phyloP scores from a whole-genome alignment of 2,797 vertebrate genomes.

The Eurystomus glaucurus region DNA sequence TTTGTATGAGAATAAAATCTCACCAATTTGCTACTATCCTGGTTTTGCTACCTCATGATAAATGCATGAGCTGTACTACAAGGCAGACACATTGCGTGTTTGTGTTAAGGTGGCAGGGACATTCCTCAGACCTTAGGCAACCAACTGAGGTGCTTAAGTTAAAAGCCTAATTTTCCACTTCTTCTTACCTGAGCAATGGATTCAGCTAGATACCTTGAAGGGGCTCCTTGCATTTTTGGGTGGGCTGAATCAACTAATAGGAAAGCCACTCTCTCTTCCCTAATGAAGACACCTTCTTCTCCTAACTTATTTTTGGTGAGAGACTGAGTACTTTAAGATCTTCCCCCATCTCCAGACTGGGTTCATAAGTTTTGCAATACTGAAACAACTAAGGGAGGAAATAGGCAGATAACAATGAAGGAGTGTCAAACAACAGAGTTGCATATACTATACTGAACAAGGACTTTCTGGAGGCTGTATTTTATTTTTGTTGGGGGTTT shows the following conservation, averaged over 20 bases:
- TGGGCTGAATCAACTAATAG: background rate
- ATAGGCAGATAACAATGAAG: background rate
- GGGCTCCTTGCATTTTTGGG: background rate
- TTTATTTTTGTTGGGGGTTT: background rate
- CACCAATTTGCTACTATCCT: background rate
- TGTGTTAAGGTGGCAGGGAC: background rate
- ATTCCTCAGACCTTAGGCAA: background rate
- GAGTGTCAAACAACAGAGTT: background rate
- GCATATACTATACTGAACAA: rapidly evolving
- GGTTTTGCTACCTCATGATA: background rate
- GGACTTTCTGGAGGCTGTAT: background rate
- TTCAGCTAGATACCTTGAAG: background rate
- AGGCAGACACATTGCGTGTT: background rate
- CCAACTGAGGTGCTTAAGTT: background rate
- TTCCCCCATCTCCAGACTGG: background rate
- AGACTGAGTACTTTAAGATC: background rate
- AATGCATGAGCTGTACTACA: background rate
- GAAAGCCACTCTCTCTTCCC: background rate
- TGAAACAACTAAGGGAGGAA: background rate
- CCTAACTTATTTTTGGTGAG: background rate
- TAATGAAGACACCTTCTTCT: background rate
- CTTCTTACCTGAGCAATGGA: background rate
- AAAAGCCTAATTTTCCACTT: background rate
- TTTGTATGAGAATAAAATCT: background rate
- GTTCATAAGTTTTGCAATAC: background rate